Percentiles rank a stretch among this genome's conserved stretches.
Conservation (phyloP, 1,140 invertebrate genomes). For the Drosophila arawakana region DNA sequence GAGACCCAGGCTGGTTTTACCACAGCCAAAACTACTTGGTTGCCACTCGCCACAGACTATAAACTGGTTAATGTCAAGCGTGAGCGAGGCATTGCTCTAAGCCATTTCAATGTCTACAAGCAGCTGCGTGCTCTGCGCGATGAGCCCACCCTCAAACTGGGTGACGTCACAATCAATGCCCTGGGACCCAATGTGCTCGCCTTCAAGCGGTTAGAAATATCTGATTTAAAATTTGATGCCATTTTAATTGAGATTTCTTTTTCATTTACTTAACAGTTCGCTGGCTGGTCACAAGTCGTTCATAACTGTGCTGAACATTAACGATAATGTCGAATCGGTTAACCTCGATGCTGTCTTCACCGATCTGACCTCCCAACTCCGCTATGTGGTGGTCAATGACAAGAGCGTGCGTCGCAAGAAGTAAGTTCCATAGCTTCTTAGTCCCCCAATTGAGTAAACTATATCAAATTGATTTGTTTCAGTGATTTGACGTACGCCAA, state of each 20-base stretch:
- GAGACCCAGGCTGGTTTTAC: constrained; percentile 86
- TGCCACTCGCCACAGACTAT: constrained; percentile 87
- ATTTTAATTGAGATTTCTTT: too few species aligned
- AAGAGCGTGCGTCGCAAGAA: constrained; percentile 73
- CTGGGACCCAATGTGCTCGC: constrained; percentile 84
- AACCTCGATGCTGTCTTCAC: constrained; percentile 65
- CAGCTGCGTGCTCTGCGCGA: constrained; percentile 67
- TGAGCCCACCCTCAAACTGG: constrained; percentile 79
- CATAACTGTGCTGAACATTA: constrained; percentile 70
- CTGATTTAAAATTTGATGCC: too few species aligned
- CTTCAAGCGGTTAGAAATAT: constrained; percentile 83
- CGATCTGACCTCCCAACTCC: constrained; percentile 50
- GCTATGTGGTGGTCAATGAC: constrained; percentile 72
- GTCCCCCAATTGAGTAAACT: too few species aligned
- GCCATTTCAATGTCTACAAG: constrained; percentile 81
- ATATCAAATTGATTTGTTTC: neutral
- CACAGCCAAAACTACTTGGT: constrained; percentile 87
- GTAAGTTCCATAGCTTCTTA: constrained; percentile 37
- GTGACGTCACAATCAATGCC: constrained; percentile 72
- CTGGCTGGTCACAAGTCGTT: constrained; percentile 60
- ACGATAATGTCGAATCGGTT: constrained; percentile 67
- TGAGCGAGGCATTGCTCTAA: constrained; percentile 77
- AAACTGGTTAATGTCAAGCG: constrained; percentile 85
- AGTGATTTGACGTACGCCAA: constrained; percentile 68
- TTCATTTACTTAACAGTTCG: constrained; percentile 35